Base-by-base conservation (phyloP, 2,797 vertebrate genomes). In the Aplochiton taeniatus region DNA sequence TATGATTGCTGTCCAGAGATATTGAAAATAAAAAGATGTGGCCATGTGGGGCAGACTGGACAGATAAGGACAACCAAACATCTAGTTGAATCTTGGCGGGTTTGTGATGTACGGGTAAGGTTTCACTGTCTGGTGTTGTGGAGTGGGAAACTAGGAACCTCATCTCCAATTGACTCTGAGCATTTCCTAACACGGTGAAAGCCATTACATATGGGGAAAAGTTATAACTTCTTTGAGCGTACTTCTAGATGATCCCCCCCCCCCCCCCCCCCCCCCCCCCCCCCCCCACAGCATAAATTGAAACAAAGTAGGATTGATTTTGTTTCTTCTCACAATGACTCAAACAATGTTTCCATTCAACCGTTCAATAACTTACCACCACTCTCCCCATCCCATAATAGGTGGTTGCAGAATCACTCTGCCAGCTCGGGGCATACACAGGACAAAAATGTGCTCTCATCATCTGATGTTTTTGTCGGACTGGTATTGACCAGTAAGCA, bases 381-480 rank as follows among this genome's bases (percentile, higher is more conserved):
- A n/a, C n/a, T n/a, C n/a, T n/a, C n/a, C n/a, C n/a, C 66, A 69
- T 79, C 66, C 69, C n/a, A 64, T 78, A 79, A 83, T 53, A 71
- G 59, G 44, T 58, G 69, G 67, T 63, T 76, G 71, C 71, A 42
- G 66, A 75, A 83, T 61, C 63, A 70, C 66, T 84, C 79, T 82
- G 70, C 80, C 83, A 31, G 82, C 72, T 69, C 57, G 49, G n/a
- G 60, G 69, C 8, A 58, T 16, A 54, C 68, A 70, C 46, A 31
- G 14, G 4, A 19, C 41, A 11, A 41, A 1, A 66, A 50, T 42
- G 48, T 19, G 45, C 45, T 1, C 31, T 20, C 54, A 42, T 76
- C 70, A 78, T 72, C 57, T 20, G n/a, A 45, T 57, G 5, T 10
- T 54, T 67, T 63, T 51, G 47, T 66, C 47, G 71, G 45, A 66